A percentile compares a stretch with the other conserved stretches of the same genome.
phyloP scores from a whole-genome alignment of 2,888 invertebrate species.

The Loripinus fragilis region DNA sequence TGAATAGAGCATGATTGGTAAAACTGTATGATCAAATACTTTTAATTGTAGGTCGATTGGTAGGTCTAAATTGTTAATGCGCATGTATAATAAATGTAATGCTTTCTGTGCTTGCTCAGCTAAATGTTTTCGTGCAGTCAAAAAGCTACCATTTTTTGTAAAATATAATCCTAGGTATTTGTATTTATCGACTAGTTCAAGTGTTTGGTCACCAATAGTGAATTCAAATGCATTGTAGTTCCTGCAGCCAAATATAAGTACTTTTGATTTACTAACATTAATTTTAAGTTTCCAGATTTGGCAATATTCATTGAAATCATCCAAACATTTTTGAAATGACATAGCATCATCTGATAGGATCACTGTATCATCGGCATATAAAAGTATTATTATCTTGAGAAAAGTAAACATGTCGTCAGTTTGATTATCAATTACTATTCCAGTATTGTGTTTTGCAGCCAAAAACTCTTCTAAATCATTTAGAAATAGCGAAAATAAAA shows the following conservation, averaged over 20 bases:
- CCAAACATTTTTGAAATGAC: conserved; percentile 28
- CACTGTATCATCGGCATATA: conserved; percentile 51
- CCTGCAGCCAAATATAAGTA: conserved; percentile 25
- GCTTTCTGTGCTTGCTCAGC: conserved; percentile 33
- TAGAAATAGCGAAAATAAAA: conserved; percentile 33
- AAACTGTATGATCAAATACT: conserved; percentile 31
- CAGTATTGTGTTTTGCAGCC: background rate
- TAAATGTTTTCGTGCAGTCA: conserved; percentile 34
- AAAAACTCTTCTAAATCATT: conserved; percentile 29
- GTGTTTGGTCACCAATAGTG: background rate
- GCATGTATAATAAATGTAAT: conserved; percentile 21
- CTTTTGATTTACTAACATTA: conserved; percentile 34
- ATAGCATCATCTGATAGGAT: conserved; percentile 26
- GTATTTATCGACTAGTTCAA: conserved; percentile 33
- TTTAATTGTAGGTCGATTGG: conserved; percentile 26
- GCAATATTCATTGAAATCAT: conserved; percentile 40
- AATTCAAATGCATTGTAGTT: conserved; percentile 10
- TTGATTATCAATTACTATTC: background rate
- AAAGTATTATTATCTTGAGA: conserved; percentile 33
- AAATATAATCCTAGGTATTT: conserved; percentile 34
- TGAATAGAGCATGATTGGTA: conserved; percentile 35
- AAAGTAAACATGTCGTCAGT: background rate
- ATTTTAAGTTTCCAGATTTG: conserved; percentile 40
- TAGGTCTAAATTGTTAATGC: conserved; percentile 33
- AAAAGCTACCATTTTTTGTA: conserved; percentile 34